Conservation (phyloP, 1,140 invertebrate species). For the Zaprionus africanus region DNA sequence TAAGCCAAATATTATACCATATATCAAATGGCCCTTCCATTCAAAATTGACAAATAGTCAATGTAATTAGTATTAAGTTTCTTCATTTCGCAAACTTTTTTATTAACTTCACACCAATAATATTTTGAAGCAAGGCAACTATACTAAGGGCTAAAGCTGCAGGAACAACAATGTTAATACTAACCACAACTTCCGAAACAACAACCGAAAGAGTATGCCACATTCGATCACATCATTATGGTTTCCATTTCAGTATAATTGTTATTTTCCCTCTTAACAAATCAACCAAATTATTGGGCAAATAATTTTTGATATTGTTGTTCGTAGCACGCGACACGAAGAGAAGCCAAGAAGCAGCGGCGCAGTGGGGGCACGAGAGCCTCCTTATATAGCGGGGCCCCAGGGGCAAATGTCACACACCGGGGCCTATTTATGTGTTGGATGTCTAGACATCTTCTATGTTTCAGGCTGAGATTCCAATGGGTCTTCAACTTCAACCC, state of each 20-base stretch:
- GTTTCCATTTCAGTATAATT: neutral
- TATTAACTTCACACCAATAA: too few relatives aligned
- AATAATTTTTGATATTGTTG: constrained; percentile 59
- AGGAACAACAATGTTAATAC: too few relatives aligned
- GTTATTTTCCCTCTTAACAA: constrained; percentile 56
- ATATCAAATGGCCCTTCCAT: too few relatives aligned
- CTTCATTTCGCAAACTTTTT: too few relatives aligned
- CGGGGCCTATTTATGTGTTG: constrained; percentile 20
- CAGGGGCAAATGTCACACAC: constrained; percentile 75
- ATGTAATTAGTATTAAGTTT: too few relatives aligned
- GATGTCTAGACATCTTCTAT: constrained; percentile 67
- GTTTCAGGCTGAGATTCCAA: constrained; percentile 14
- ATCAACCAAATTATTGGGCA: constrained; percentile 62
- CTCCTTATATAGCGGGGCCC: constrained; percentile 15
- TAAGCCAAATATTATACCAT: too few relatives aligned
- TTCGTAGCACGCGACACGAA: constrained; percentile 73
- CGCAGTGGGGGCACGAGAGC: constrained; percentile 8
- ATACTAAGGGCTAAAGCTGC: too few relatives aligned
- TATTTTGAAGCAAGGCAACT: too few relatives aligned
- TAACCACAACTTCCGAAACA: neutral
- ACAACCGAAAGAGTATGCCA: neutral
- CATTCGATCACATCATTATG: neutral
- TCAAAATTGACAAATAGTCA: too few relatives aligned
- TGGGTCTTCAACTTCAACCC: constrained; percentile 15
- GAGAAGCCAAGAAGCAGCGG: constrained; percentile 2